Evolutionary conservation across 2,888 invertebrate genomes (phyloP).

Genomic region (Nymphalis c-album): DNA sequence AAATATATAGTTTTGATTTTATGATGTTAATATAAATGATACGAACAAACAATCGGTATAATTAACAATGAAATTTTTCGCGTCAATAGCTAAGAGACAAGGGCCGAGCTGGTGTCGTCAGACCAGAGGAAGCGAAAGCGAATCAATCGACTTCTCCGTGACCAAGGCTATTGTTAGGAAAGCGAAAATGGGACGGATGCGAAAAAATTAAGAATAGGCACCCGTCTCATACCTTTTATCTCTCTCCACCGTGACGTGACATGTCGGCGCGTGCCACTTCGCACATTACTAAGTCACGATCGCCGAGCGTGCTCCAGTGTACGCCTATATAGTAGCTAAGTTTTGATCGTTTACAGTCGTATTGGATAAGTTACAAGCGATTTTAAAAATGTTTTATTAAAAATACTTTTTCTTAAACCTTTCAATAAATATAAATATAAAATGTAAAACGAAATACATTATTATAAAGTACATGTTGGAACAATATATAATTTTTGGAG

Average conservation of each 20-base stretch:
- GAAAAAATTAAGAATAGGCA: conserved; percentile 65
- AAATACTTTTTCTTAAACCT: not conserved
- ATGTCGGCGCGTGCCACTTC: conserved; percentile 64
- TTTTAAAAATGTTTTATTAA: conserved; percentile 20
- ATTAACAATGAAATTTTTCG: conserved; percentile 34
- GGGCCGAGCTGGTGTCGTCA: conserved; percentile 70
- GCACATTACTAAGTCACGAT: conserved; percentile 60
- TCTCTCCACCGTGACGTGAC: conserved; percentile 61
- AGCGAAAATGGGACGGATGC: conserved; percentile 73
- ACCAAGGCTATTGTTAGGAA: conserved; percentile 77
- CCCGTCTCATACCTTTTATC: conserved; percentile 33
- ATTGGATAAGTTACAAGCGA: conserved; percentile 36
- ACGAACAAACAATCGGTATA: conserved; percentile 17
- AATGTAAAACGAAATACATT: not conserved
- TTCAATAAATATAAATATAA: not conserved
- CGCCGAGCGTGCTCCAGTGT: conserved; percentile 53
- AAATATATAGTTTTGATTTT: not conserved
- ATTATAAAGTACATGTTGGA: not conserved
- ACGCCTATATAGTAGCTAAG: conserved; percentile 41
- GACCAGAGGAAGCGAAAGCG: conserved; percentile 76
- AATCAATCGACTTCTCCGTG: conserved; percentile 75
- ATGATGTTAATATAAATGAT: conserved; percentile 5
- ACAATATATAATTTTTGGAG: not conserved
- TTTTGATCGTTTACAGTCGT: conserved; percentile 41
- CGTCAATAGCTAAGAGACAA: conserved; percentile 47